Base-by-base conservation (phyloP, 2,797 vertebrate species). In the Sphaeramia orbicularis region DNA sequence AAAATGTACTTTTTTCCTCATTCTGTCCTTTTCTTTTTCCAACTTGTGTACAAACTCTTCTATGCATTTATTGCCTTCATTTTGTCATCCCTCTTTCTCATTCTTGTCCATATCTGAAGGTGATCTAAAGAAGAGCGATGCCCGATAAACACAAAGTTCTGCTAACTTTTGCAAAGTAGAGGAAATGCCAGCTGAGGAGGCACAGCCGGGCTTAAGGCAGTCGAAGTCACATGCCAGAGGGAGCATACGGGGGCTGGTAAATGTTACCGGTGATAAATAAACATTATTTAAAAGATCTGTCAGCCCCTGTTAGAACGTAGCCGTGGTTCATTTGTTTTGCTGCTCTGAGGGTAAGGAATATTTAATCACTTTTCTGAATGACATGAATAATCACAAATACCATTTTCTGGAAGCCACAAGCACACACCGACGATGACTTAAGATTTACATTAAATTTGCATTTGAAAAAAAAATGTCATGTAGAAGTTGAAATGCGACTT, bases 201-300 rank as follows among this genome's bases (percentile, higher is more conserved):
- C 15, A 6, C 35, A 15, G 50, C 32, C n/a, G 41, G 61, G 64
- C 80, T 71, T 11, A 42, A 71, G 75, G 82, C 77, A 18, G 61
- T 64, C 48, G 58, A 56, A 88, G 89, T 89, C 83, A 86, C 62
- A 74, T 61, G 87, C 91, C 90, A 89, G 71, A 80, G 88, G 83
- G 70, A 79, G 32, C 64, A 24, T 47, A 81, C 54, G 47, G 74
- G 71, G 88, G 79, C 89, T 83, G 86, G 86, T 89, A 93, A 93
- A 92, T 93, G 87, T 93, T 92, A 92, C 85, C 57, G 62, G 56
- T 89, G 92, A 94, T 94, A 95, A 94, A 95, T 94, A 94, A 95
- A 94, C 93, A 94, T 95, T 92, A 94, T 94, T 94, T 94, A 91
- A 94, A 94, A 94, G 91, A 93, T 91, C 86, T 93, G 94, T 95